phyloP scores from a whole-genome alignment of 2,113 vertebrate species.

The Hiodon tergisus region DNA sequence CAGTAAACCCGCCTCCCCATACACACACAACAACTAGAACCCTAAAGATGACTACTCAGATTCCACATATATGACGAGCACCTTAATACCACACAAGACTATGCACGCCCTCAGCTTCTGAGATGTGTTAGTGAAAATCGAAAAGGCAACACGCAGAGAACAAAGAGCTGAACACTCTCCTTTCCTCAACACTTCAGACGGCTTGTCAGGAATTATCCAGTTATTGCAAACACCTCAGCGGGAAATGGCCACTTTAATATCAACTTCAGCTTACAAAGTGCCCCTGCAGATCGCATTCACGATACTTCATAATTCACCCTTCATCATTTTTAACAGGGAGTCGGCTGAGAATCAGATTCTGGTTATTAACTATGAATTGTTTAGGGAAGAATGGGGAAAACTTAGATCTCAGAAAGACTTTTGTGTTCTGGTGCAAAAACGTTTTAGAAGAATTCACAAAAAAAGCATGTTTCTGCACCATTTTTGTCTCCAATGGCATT shows the following conservation, averaged over 20 bases:
- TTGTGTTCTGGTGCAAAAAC: too few relatives aligned
- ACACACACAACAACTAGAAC: constrained; percentile 41
- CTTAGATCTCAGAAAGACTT: too few relatives aligned
- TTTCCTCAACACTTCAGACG: neutral
- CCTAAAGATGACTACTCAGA: constrained; percentile 52
- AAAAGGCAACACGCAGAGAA: neutral
- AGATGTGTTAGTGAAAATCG: constrained; percentile 18
- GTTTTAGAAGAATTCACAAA: too few relatives aligned
- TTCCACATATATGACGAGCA: constrained; percentile 1
- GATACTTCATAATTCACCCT: neutral
- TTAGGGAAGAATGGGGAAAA: too few relatives aligned
- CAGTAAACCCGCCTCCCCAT: constrained; percentile 29
- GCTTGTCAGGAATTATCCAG: neutral
- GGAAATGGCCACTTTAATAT: neutral
- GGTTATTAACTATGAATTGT: neutral
- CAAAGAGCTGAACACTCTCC: neutral
- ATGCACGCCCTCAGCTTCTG: constrained; percentile 17
- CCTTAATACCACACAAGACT: constrained; percentile 33
- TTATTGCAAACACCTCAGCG: neutral
- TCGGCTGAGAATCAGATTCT: neutral
- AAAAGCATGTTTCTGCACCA: too few relatives aligned
- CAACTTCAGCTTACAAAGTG: neutral
- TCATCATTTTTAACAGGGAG: neutral
- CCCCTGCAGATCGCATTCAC: neutral
- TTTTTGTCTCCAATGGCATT: too few relatives aligned